phyloP scores from a whole-genome alignment of 2,888 invertebrate genomes.

The Acheta domesticus region DNA sequence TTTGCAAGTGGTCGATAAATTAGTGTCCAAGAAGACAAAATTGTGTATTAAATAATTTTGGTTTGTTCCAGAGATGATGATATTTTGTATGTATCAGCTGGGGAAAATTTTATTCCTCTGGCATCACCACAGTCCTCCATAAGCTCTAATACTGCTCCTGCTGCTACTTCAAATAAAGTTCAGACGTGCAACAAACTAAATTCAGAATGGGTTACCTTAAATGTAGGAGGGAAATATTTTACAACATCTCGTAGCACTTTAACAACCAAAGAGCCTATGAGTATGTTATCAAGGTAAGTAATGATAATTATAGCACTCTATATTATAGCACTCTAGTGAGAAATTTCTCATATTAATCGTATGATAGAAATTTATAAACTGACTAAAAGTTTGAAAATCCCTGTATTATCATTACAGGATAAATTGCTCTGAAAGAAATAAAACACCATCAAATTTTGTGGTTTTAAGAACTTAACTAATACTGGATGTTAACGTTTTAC shows the following conservation, averaged over 20 bases:
- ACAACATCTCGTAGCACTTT: constrained; percentile 73
- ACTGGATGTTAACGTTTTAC: too few relatives aligned
- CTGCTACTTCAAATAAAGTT: constrained; percentile 23
- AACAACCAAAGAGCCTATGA: constrained; percentile 75
- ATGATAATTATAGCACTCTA: too few relatives aligned
- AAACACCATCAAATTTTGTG: too few relatives aligned
- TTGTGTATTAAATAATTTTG: background rate
- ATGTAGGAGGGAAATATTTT: constrained; percentile 80
- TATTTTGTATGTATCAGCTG: constrained; percentile 60
- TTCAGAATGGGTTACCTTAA: constrained; percentile 82
- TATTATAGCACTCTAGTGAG: too few relatives aligned
- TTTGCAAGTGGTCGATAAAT: background rate
- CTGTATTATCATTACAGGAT: too few relatives aligned
- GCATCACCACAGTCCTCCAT: background rate
- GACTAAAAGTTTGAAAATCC: too few relatives aligned
- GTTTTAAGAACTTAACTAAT: too few relatives aligned
- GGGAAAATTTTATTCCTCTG: constrained; percentile 51
- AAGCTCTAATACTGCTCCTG: background rate
- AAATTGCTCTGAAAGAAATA: too few relatives aligned
- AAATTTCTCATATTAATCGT: too few relatives aligned
- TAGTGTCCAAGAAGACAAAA: background rate
- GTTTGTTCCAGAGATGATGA: constrained; percentile 60
- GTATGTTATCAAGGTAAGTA: constrained; percentile 74
- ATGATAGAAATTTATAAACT: too few relatives aligned
- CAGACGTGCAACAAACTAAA: constrained; percentile 28